A percentile compares a stretch with the other conserved stretches of the same genome.
phyloP scores from a whole-genome alignment of 1,140 invertebrate genomes.

The Chironomus tepperi region DNA sequence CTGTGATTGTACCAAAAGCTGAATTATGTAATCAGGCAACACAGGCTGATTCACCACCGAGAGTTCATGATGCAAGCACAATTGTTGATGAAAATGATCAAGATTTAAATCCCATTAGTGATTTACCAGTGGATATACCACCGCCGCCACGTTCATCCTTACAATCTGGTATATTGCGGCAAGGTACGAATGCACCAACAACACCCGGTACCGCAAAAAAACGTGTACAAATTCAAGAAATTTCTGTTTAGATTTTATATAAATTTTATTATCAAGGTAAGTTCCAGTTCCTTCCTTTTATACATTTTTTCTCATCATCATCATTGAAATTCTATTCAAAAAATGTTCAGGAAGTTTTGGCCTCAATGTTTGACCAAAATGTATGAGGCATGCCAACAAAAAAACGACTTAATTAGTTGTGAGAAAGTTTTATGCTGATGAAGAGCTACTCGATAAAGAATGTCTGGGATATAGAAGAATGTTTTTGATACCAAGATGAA shows the following conservation, averaged over 20 bases:
- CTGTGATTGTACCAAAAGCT: not conserved
- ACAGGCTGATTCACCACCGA: slow-evolving; percentile 24
- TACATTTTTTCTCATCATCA: not conserved
- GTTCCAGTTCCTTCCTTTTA: no score
- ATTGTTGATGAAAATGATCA: slow-evolving; percentile 30
- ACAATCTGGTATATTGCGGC: slow-evolving; percentile 51
- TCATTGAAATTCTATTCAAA: slow-evolving; percentile 3
- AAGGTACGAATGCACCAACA: slow-evolving; percentile 43
- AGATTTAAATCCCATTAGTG: slow-evolving; percentile 42
- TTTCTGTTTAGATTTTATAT: slow-evolving; percentile 56
- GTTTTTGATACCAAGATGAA: no score
- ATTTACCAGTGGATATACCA: slow-evolving; percentile 42
- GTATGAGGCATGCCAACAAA: no score
- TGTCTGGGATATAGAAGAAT: no score
- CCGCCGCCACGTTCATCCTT: slow-evolving; percentile 53
- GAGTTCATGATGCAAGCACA: slow-evolving; percentile 25
- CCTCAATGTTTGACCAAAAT: no score
- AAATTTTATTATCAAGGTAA: not conserved
- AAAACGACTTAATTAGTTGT: no score
- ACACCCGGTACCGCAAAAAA: slow-evolving; percentile 66
- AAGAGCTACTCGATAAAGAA: no score
- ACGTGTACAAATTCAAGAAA: slow-evolving; percentile 78
- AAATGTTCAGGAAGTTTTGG: not conserved
- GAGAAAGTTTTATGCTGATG: no score
- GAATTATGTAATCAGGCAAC: slow-evolving; percentile 27